Conservation (phyloP, 2,113 vertebrate genomes). For the Salminus brasiliensis region DNA sequence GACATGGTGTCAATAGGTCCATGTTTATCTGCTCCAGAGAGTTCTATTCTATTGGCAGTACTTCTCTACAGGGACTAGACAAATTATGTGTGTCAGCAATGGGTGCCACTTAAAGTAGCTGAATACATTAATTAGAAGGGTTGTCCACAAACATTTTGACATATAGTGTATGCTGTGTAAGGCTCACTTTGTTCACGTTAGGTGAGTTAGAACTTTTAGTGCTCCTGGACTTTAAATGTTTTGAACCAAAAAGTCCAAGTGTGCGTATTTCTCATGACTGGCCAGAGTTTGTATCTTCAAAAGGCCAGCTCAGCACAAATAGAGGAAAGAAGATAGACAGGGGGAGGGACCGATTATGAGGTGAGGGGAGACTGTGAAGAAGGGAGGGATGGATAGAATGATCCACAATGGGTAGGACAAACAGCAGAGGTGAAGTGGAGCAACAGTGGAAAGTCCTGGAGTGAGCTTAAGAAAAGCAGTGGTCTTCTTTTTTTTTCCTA, state of each 20-base stretch:
- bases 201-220: not conserved
- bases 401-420: slow-evolving; percentile 43
- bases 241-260: not conserved
- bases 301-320: slow-evolving; percentile 60
- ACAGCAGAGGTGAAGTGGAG: slow-evolving; percentile 9
- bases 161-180: not conserved
- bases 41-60: no score
- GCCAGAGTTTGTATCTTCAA: slow-evolving; percentile 46
- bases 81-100: no score
- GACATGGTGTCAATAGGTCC: no score
- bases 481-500: not conserved
- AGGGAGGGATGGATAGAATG: slow-evolving; percentile 64
- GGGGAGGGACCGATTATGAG: slow-evolving; percentile 52
- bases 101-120: no score
- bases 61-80: no score
- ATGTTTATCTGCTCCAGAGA: no score
- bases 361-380: slow-evolving; percentile 60
- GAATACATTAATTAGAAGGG: no score
- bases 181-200: not conserved
- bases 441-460: not conserved
- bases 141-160: no score
- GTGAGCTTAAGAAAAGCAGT: not conserved
- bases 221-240: not conserved
- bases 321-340: slow-evolving; percentile 49
- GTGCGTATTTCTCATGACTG: slow-evolving; percentile 22